Evolutionary conservation across 2,888 invertebrate species (phyloP).

Genomic region (Tipula confusa): DNA sequence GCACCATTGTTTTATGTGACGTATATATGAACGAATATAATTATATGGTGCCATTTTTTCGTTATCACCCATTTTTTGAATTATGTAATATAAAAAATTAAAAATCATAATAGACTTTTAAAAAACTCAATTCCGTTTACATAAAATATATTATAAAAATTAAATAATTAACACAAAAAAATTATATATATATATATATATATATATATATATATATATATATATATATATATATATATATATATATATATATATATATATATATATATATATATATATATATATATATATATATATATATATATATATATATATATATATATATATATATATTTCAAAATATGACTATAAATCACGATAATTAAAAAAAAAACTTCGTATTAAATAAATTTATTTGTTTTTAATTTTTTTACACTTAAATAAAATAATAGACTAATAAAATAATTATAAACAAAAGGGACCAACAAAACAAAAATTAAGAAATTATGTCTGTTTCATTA

Average conservation of each 20-base stretch:
- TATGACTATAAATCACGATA: slow-evolving; percentile 25
- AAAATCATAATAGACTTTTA: not conserved
- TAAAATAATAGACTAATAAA: not conserved
- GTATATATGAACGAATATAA: not conserved
- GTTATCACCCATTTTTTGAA: not conserved
- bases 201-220: not conserved
- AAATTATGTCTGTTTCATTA: slow-evolving; percentile 3
- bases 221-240: not conserved
- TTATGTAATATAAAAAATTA: not conserved
- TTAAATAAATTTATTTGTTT: not conserved
- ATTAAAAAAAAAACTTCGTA: not conserved
- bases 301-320: not conserved
- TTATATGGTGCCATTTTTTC: not conserved
- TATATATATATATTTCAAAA: not conserved
- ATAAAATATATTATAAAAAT: not conserved
- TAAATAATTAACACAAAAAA: not conserved
- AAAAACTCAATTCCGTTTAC: not conserved
- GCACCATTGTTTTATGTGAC: not conserved
- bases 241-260: not conserved
- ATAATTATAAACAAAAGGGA: not conserved
- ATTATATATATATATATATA: not conserved
- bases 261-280: not conserved
- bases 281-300: not conserved
- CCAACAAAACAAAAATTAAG: not conserved
- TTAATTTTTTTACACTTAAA: not conserved